Base-by-base conservation (phyloP, 2,113 vertebrate genomes). In the Laterallus jamaicensis region DNA sequence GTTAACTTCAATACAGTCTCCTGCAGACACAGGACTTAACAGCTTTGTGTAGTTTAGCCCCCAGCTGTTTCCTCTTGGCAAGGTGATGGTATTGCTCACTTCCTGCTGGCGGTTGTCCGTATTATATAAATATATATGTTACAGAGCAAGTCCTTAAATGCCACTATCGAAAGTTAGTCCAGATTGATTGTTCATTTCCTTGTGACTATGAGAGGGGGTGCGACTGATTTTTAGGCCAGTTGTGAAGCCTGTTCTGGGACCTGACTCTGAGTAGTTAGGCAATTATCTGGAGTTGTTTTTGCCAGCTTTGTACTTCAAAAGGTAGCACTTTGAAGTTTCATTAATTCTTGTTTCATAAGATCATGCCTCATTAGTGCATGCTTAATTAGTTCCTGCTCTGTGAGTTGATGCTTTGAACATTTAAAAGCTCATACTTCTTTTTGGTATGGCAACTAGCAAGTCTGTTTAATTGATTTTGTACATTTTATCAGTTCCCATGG, bases 341-440 rank as follows among this genome's bases (percentile, higher is more conserved):
- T 93, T 95, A 96, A 87, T 93, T 91, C 86, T 91, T 84, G 52
- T 91, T 95, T 95, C 66, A 73, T 95, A 96, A 95, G 77, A 93
- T 91, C 89, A 73, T 92, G 75, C 55, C 77, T 97, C 77, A 31
- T 87, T 95, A 93, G 62, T 79, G 81, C 74, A 79, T 87, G 58
- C 83, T 69, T 89, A 92, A 94, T 95, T 95, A 87, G 84, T 91
- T 95, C 86, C 80, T 93, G 62, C 67, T 87, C 66, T 88, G 82
- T 84, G 86, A 92, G 44, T 28, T 74, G 44, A 76, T 83, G 63
- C 79, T 91, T 93, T 89, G 66, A 90, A 91, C 91, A 82, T 92
- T 95, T 95, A 79, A 87, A 90, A 71, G 42, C 66, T 66, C 0
- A 0, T 60, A 39, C 1, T n/a, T 42, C 37, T 70, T 76, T 70